phyloP scores from a whole-genome alignment of 2,888 invertebrate genomes.

The Corbicula japonica region DNA sequence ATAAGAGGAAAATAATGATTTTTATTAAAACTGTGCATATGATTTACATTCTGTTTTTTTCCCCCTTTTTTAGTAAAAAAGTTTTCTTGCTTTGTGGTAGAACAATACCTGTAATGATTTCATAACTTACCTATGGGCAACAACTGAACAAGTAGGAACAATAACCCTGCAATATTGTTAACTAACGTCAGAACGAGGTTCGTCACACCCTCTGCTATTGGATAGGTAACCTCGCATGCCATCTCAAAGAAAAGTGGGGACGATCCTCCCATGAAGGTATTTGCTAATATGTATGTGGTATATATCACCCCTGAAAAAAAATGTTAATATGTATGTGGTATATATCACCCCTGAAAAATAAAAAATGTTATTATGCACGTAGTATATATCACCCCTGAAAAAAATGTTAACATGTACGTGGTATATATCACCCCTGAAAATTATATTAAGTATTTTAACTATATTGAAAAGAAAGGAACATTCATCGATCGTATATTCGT shows the following conservation, averaged over 20 bases:
- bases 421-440: slow-evolving; percentile 70
- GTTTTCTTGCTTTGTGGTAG: too few relatives aligned
- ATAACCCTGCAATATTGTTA: slow-evolving; percentile 73
- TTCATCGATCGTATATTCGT: too few relatives aligned
- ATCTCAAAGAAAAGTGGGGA: slow-evolving; percentile 75
- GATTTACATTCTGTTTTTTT: too few relatives aligned
- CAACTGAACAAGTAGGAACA: slow-evolving; percentile 75
- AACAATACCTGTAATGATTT: too few relatives aligned
- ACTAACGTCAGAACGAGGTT: slow-evolving; percentile 76
- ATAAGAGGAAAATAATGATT: too few relatives aligned
- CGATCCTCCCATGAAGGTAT: slow-evolving; percentile 60
- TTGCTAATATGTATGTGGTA: slow-evolving; percentile 64
- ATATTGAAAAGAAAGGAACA: too few relatives aligned
- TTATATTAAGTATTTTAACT: too few relatives aligned
- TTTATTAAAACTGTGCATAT: too few relatives aligned
- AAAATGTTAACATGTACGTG: slow-evolving; percentile 65
- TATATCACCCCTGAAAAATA: slow-evolving; percentile 72
- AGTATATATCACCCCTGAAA: slow-evolving; percentile 69
- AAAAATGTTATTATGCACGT: slow-evolving; percentile 67
- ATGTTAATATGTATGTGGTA: slow-evolving; percentile 64
- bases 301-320: slow-evolving; percentile 72
- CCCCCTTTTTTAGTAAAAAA: too few relatives aligned
- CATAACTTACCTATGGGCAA: slow-evolving; percentile 72
- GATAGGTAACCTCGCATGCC: slow-evolving; percentile 77
- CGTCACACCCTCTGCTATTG: slow-evolving; percentile 78